These are phyloP conservation scores for Syrista parreyssii DNA, from an alignment of 2,888 invertebrate genomes.

Conservation along the genomic window DNA sequence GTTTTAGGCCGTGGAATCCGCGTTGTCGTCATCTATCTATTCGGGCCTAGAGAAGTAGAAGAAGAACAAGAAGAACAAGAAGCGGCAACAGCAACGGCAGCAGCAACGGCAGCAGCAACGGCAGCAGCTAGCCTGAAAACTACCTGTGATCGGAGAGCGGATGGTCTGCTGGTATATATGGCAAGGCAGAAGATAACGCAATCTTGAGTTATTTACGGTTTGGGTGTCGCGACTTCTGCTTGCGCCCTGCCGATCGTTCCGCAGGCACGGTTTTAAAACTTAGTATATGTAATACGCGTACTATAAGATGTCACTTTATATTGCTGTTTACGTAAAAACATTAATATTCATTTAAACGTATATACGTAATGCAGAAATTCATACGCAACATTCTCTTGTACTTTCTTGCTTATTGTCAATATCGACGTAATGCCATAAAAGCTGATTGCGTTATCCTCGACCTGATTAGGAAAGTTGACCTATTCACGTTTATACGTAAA, in stretches of 20 bases:
- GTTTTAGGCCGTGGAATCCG: neutral
- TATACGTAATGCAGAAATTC: no score
- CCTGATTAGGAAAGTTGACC: no score
- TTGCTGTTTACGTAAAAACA: constrained; percentile 18
- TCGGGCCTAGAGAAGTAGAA: constrained; percentile 6
- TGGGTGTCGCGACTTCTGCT: constrained; percentile 33
- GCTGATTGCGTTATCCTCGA: no score
- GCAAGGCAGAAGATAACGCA: constrained; percentile 41
- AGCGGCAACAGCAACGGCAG: neutral
- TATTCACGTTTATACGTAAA: no score
- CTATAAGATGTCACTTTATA: no score
- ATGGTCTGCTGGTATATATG: constrained; percentile 1
- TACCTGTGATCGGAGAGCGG: constrained; percentile 6
- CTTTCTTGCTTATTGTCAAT: no score
- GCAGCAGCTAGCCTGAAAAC: neutral
- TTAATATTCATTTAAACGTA: constrained; percentile 19
- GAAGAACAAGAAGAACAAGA: constrained; percentile 14
- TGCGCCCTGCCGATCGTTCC: constrained; percentile 22
- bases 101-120: neutral
- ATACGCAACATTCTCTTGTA: no score
- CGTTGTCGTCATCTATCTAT: constrained; percentile 9
- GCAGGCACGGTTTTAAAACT: constrained; percentile 15
- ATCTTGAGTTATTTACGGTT: constrained; percentile 51
- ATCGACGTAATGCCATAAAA: no score
- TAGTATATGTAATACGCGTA: constrained; percentile 4